A percentile compares a stretch with the other conserved stretches of the same genome.
Evolutionary conservation across 2,113 vertebrate genomes (phyloP).

Genomic region (Cyphomyrus plagiostoma): DNA sequence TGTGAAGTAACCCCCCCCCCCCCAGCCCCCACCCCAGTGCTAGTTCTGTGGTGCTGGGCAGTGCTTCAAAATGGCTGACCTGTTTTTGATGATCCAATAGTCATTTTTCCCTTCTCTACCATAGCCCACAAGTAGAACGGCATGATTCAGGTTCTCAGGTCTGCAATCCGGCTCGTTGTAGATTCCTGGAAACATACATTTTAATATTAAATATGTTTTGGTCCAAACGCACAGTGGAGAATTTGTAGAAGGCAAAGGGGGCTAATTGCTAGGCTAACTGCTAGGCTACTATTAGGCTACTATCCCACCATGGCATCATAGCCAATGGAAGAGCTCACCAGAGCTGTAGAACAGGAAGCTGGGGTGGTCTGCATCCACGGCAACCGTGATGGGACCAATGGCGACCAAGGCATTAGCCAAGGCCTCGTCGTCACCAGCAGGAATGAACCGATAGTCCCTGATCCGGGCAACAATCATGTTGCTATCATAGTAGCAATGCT

Average conservation of each 20-base stretch:
- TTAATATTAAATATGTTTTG: background rate
- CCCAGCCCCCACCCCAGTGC: background rate
- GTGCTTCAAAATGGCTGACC: slow-evolving; percentile 36
- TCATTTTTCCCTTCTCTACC: slow-evolving; percentile 57
- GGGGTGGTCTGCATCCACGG: slow-evolving; percentile 60
- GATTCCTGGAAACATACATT: slow-evolving; percentile 47
- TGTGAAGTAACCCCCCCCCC: background rate
- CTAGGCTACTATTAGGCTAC: background rate
- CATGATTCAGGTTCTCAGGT: slow-evolving; percentile 59
- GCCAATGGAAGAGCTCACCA: slow-evolving; percentile 40
- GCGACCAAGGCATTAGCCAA: slow-evolving; percentile 63
- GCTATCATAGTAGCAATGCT: slow-evolving; percentile 62
- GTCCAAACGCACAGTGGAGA: background rate
- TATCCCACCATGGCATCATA: background rate
- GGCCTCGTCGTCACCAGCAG: slow-evolving; percentile 60
- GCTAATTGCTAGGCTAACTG: background rate
- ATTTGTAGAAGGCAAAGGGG: background rate
- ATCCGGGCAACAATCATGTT: slow-evolving; percentile 51
- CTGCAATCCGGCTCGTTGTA: slow-evolving; percentile 60
- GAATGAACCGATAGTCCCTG: slow-evolving; percentile 60
- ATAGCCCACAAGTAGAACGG: slow-evolving; percentile 63
- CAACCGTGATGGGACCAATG: slow-evolving; percentile 64
- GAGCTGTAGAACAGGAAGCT: slow-evolving; percentile 70
- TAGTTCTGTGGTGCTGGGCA: background rate
- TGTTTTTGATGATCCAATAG: slow-evolving; percentile 72